Evolutionary conservation across 2,888 invertebrate species (phyloP).

Genomic region (Odontocerum albicorne): DNA sequence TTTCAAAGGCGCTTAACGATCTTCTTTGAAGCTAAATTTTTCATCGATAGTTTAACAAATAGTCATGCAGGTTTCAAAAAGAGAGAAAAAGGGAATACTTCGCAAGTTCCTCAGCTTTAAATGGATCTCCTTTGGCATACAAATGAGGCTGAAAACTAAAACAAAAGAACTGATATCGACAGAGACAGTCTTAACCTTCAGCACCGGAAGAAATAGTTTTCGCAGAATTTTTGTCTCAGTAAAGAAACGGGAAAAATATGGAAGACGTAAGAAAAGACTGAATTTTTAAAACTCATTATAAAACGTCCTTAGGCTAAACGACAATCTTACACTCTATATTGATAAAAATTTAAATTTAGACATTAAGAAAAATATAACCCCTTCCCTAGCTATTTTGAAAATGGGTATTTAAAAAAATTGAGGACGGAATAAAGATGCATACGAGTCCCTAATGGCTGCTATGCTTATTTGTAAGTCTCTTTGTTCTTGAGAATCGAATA

Average conservation of each 20-base stretch:
- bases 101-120: conserved; percentile 14
- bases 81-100: conserved; percentile 6
- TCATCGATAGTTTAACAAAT: conserved; percentile 12
- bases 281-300: too few relatives aligned
- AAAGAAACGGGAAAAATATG: not conserved
- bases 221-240: not conserved
- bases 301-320: too few relatives aligned
- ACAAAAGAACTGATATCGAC: conserved; percentile 16
- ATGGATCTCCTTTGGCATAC: conserved; percentile 29
- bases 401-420: too few relatives aligned
- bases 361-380: too few relatives aligned
- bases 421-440: too few relatives aligned
- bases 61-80: conserved; percentile 4
- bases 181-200: not conserved
- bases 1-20: conserved; percentile 11
- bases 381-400: too few relatives aligned
- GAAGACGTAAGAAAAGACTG: too few relatives aligned
- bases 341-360: too few relatives aligned
- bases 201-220: not conserved
- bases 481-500: too few relatives aligned
- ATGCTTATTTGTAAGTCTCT: too few relatives aligned
- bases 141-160: conserved; percentile 29
- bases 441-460: too few relatives aligned
- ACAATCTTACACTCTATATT: too few relatives aligned
- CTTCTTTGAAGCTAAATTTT: not conserved